Conservation (phyloP, 2,113 vertebrate species). For the Dascyllus trimaculatus region DNA sequence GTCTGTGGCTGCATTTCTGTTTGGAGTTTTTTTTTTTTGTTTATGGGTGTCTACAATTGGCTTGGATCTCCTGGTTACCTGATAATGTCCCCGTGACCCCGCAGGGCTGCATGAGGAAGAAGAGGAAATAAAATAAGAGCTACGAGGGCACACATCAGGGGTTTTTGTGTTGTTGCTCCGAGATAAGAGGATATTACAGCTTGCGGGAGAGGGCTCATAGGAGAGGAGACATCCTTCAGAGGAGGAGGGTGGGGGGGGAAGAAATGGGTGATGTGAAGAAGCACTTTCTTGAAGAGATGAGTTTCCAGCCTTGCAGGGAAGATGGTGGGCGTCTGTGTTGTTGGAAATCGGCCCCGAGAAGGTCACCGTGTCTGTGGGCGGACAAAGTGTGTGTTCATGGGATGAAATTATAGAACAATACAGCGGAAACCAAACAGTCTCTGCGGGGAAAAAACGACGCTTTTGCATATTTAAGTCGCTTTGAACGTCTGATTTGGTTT, state of each 20-base stretch:
- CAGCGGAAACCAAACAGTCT: neutral
- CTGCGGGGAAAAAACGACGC: constrained; percentile 5
- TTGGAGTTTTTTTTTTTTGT: neutral
- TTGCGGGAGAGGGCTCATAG: constrained; percentile 43
- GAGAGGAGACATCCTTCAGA: constrained; percentile 52
- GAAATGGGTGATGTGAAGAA: constrained; percentile 47
- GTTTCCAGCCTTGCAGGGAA: constrained; percentile 62
- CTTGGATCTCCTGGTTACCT: neutral
- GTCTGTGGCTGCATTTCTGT: neutral
- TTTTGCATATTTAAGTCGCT: constrained; percentile 6
- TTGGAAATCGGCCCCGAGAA: constrained; percentile 24
- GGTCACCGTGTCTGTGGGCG: constrained; percentile 39
- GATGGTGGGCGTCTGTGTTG: constrained; percentile 35
- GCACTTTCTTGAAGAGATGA: constrained; percentile 57
- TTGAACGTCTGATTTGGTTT: neutral
- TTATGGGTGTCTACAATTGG: neutral
- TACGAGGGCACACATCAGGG: constrained; percentile 3
- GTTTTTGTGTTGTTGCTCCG: constrained; percentile 30
- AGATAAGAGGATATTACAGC: constrained; percentile 68
- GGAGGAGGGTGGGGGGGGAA: neutral
- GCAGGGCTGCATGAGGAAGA: constrained; percentile 13
- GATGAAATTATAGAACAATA: constrained; percentile 33
- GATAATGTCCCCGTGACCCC: constrained; percentile 42
- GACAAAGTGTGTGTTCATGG: constrained; percentile 17
- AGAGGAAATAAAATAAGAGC: constrained; percentile 56